A percentile compares a stretch with the other conserved stretches of the same genome.
These are phyloP conservation scores for Apomyelois bistriatella DNA, from an alignment of 2,888 invertebrate species.

Conservation along the genomic window DNA sequence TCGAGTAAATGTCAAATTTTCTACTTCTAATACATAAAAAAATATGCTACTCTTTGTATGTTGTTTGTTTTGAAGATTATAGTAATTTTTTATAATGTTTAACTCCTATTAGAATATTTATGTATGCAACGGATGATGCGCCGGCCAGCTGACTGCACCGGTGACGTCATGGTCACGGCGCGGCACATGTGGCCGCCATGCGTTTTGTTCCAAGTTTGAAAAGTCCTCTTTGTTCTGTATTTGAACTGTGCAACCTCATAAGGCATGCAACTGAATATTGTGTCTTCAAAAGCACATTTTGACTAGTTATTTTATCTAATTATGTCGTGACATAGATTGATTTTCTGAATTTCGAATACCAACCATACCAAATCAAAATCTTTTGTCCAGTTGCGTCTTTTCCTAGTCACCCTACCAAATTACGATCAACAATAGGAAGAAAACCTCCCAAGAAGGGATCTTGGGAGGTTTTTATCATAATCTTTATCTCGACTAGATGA, in stretches of 20 bases:
- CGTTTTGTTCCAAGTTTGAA: conserved; percentile 9
- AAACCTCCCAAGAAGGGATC: no score
- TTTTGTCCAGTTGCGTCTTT: not conserved
- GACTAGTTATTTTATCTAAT: no score
- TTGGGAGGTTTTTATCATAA: not conserved
- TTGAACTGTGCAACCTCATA: conserved; percentile 2
- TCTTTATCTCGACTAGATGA: not conserved
- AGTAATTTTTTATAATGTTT: not conserved
- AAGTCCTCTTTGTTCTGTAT: conserved; percentile 4
- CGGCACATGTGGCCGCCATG: conserved; percentile 57
- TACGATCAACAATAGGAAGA: not conserved
- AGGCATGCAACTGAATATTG: conserved; percentile 2
- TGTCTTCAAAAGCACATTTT: not conserved
- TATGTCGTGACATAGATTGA: no score
- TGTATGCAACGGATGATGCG: not conserved
- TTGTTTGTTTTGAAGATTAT: no score
- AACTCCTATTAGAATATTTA: not conserved
- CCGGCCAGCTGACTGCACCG: conserved; percentile 48
- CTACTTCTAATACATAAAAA: not conserved
- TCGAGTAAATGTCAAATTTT: not conserved
- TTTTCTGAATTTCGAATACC: no score
- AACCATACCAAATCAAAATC: no score
- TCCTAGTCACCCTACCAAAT: not conserved
- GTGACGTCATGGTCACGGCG: conserved; percentile 58
- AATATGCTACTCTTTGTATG: not conserved